Evolutionary conservation across 2,888 invertebrate species (phyloP).

Genomic region (Parapristionchus giblindavisi): DNA sequence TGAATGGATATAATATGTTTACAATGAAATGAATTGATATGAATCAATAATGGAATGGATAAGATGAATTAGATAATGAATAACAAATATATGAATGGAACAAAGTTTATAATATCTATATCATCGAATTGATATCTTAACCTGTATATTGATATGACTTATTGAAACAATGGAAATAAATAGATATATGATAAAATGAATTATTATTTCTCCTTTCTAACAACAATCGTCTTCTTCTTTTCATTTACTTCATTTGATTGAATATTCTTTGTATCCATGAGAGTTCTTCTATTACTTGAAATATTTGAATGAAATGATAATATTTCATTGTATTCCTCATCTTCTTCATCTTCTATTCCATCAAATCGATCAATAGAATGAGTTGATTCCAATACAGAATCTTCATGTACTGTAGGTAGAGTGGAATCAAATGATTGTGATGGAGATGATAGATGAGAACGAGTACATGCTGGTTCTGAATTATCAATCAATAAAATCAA

Average conservation of each 20-base stretch:
- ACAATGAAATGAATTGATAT: conserved; percentile 4
- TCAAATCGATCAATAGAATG: conserved; percentile 11
- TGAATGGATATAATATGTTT: background rate
- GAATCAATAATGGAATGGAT: too few species aligned
- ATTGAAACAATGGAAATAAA: conserved; percentile 8
- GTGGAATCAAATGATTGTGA: conserved; percentile 31
- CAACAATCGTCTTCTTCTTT: conserved; percentile 6
- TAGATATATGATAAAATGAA: background rate
- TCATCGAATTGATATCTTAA: background rate
- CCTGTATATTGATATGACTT: conserved; percentile 7
- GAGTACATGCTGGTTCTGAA: conserved; percentile 20
- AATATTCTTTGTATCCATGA: conserved; percentile 13
- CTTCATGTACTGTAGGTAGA: conserved; percentile 27
- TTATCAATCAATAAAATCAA: too few species aligned
- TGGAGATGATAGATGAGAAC: conserved; percentile 11
- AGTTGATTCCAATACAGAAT: conserved; percentile 11
- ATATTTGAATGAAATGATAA: background rate
- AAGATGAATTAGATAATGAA: conserved; percentile 1
- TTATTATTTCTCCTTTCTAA: conserved; percentile 17
- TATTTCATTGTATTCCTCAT: background rate
- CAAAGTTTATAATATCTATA: background rate
- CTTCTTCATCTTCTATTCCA: conserved; percentile 11
- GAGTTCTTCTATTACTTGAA: conserved; percentile 5
- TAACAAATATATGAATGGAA: background rate
- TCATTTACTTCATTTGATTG: conserved; percentile 1